A percentile compares a stretch with the other conserved stretches of the same genome.
phyloP scores from a whole-genome alignment of 2,797 vertebrate species.

The Echiichthys vipera region DNA sequence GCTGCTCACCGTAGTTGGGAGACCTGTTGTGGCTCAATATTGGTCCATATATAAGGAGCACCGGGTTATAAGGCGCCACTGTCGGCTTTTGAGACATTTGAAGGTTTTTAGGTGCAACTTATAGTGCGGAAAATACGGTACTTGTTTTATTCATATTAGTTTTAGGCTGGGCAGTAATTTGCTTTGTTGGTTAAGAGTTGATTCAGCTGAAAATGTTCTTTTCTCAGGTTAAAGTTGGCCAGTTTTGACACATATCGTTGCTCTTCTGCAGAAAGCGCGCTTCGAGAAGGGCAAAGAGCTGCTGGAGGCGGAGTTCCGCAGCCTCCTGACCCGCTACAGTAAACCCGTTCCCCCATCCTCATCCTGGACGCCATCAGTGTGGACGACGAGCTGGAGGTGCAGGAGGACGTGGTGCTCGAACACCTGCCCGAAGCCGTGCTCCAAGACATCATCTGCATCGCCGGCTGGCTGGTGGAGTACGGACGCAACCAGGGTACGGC shows the following conservation, averaged over 20 bases:
- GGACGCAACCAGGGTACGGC: constrained; percentile 94
- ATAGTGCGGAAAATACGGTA: no score
- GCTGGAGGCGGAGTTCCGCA: constrained; percentile 94
- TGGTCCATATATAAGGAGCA: no score
- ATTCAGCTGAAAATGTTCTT: no score
- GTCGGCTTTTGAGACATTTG: no score
- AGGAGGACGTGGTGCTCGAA: constrained; percentile 92
- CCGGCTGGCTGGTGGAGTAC: constrained; percentile 95
- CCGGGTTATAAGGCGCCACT: no score
- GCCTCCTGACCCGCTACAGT: constrained; percentile 92
- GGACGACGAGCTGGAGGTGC: constrained; percentile 93
- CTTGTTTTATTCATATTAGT: no score
- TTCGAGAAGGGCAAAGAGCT: constrained; percentile 97
- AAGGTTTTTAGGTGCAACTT: no score
- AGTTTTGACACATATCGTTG: background rate
- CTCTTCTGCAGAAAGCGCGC: constrained; percentile 89
- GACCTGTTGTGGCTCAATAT: no score
- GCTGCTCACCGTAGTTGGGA: no score
- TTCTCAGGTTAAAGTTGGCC: no score
- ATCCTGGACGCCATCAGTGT: constrained; percentile 93
- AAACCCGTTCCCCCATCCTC: constrained; percentile 95
- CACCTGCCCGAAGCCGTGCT: constrained; percentile 93
- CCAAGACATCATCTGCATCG: constrained; percentile 93
- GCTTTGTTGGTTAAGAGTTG: no score
- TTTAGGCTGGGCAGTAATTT: no score